Evolutionary conservation across 2,888 invertebrate genomes (phyloP).

Genomic region (Callosobruchus maculatus): DNA sequence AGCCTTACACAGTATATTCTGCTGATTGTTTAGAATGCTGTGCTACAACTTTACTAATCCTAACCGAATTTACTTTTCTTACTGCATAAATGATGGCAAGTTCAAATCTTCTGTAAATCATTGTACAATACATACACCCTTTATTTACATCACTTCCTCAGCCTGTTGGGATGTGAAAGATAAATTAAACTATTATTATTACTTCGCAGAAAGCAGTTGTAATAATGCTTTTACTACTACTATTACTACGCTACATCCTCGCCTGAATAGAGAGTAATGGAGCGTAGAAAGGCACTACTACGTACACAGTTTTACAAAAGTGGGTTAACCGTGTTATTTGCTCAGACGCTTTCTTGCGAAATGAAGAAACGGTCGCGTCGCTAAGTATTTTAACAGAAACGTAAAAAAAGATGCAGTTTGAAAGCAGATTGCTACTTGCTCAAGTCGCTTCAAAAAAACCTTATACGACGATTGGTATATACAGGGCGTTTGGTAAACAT

Average conservation of each 20-base stretch:
- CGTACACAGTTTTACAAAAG: neutral
- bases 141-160: too few species aligned
- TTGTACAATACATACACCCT: too few species aligned
- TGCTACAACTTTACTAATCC: too few species aligned
- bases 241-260: neutral
- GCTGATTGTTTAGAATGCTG: too few species aligned
- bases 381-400: neutral
- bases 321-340: neutral
- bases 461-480: too few species aligned
- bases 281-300: neutral
- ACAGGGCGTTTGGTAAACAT: too few species aligned
- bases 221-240: neutral
- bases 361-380: neutral
- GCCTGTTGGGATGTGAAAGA: neutral
- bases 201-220: neutral
- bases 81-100: too few species aligned
- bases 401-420: neutral
- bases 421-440: neutral
- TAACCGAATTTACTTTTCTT: too few species aligned
- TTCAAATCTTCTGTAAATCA: too few species aligned
- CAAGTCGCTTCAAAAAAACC: neutral
- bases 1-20: too few species aligned
- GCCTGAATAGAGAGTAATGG: neutral
- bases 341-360: neutral
- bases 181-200: neutral